These are phyloP conservation scores for Cotesia typhae DNA, from an alignment of 1,140 invertebrate species.

Conservation along the genomic window DNA sequence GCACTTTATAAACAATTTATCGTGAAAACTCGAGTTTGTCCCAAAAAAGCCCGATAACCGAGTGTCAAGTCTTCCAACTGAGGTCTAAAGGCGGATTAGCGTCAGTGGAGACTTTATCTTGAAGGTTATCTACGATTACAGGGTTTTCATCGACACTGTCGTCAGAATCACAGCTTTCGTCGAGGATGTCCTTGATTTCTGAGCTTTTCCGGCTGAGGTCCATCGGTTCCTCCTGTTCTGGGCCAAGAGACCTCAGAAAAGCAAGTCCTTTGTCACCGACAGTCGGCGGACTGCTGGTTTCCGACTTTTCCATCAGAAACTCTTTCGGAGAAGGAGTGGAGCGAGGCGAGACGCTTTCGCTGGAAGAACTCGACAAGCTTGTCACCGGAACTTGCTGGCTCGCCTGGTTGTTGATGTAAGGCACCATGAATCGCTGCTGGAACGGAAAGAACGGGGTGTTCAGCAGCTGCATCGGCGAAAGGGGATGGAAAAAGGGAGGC, in stretches of 20 bases:
- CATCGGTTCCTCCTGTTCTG: conserved; percentile 75
- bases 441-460: conserved; percentile 60
- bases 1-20: no score
- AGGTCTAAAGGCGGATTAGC: conserved; percentile 74
- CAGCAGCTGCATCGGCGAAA: conserved; percentile 59
- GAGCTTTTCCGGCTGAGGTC: conserved; percentile 77
- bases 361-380: conserved; percentile 55
- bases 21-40: no score
- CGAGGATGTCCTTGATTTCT: conserved; percentile 45
- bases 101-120: conserved; percentile 49
- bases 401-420: conserved; percentile 54
- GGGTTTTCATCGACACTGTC: conserved; percentile 60
- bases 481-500: conserved; percentile 56
- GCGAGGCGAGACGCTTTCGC: conserved; percentile 55
- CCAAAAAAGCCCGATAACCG: neutral
- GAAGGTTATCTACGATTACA: conserved; percentile 54
- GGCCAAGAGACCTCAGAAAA: conserved; percentile 58
- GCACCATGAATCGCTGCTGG: conserved; percentile 58
- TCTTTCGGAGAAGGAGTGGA: conserved; percentile 57
- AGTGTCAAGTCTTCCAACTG: conserved; percentile 68
- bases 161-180: conserved; percentile 41
- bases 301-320: conserved; percentile 13
- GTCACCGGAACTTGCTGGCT: conserved; percentile 47
- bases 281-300: conserved; percentile 30
- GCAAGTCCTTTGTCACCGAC: conserved; percentile 55